phyloP scores from a whole-genome alignment of 2,797 vertebrate genomes.

The Sebastes diploproa region DNA sequence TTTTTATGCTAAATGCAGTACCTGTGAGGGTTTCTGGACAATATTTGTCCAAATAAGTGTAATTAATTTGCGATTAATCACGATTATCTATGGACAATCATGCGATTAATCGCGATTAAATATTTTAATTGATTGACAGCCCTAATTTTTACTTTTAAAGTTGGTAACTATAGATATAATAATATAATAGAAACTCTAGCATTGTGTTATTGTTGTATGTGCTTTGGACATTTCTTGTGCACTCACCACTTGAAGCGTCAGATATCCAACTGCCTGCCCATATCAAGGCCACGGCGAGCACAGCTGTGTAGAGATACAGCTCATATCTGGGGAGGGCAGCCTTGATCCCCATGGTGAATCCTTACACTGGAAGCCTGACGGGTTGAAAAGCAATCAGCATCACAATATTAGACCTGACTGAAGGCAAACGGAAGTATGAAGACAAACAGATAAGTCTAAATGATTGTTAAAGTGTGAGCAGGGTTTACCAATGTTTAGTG shows the following conservation, averaged over 20 bases:
- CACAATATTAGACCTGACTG: constrained; percentile 8
- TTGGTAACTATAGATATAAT: not conserved
- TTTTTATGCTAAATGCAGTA: no score
- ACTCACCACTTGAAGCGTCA: constrained; percentile 91
- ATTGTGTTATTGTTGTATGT: not conserved
- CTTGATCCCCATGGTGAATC: constrained; percentile 89
- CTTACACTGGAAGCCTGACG: constrained; percentile 39
- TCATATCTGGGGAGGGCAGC: constrained; percentile 88
- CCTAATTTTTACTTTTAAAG: not conserved
- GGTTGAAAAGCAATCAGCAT: constrained; percentile 23
- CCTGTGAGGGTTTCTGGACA: no score
- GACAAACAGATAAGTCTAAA: not conserved
- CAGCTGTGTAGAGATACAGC: constrained; percentile 90
- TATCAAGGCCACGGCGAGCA: constrained; percentile 84
- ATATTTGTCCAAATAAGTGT: no score
- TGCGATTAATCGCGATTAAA: no score
- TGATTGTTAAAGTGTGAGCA: not conserved
- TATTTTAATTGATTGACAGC: no score
- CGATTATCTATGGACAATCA: no score
- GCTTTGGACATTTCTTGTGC: constrained; percentile 12
- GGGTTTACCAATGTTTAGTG: not conserved
- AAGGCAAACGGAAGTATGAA: not conserved
- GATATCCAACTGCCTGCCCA: constrained; percentile 91
- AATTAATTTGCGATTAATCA: no score
- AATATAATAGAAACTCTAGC: not conserved